phyloP scores from a whole-genome alignment of 2,113 vertebrate genomes.

The Cisticola juncidis region DNA sequence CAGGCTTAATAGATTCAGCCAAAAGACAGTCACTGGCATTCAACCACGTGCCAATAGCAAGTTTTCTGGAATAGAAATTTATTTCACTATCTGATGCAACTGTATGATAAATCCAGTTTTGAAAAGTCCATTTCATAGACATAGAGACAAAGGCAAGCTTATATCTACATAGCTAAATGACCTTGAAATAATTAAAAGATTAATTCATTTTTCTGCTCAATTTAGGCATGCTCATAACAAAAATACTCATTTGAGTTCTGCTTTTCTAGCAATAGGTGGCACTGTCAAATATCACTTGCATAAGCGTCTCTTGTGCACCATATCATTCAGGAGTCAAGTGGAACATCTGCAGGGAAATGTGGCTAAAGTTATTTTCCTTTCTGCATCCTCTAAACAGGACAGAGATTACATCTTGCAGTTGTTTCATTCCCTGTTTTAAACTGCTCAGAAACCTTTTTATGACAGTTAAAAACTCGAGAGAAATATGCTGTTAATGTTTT shows the following conservation, averaged over 20 bases:
- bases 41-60: background rate
- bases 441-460: background rate
- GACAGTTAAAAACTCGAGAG: background rate
- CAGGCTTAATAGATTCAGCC: background rate
- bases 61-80: background rate
- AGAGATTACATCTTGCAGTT: background rate
- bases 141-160: background rate
- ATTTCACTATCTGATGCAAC: background rate
- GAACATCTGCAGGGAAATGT: background rate
- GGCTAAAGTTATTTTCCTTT: background rate
- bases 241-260: background rate
- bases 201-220: background rate
- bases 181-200: background rate
- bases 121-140: background rate
- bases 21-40: background rate
- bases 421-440: background rate
- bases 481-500: background rate
- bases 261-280: conserved; percentile 55
- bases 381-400: background rate
- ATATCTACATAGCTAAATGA: background rate
- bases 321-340: background rate
- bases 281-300: conserved; percentile 36
- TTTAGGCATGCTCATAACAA: background rate
- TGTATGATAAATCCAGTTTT: background rate
- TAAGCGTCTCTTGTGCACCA: background rate